Evolutionary conservation across 2,797 vertebrate genomes (phyloP).

Genomic region (Sylvilagus floridanus): DNA sequence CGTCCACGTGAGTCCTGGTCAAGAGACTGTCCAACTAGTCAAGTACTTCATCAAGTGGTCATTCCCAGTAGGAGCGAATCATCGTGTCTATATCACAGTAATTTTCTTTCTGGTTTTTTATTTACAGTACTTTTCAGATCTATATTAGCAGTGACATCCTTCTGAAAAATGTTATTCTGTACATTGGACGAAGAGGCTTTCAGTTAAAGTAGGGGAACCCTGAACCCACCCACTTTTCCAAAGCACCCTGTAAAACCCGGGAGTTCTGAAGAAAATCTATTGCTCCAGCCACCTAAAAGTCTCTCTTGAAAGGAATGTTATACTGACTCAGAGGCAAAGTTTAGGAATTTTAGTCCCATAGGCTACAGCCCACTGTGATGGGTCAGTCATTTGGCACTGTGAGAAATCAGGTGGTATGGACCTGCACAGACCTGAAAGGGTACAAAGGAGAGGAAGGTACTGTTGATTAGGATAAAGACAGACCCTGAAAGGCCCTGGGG

Average conservation of each 20-base stretch:
- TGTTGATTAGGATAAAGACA: not conserved
- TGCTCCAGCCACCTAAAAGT: not conserved
- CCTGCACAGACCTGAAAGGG: not conserved
- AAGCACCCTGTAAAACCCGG: not conserved
- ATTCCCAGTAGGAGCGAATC: not conserved
- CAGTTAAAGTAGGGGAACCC: not conserved
- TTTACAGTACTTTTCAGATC: not conserved
- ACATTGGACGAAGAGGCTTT: not conserved
- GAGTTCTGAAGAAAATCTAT: not conserved
- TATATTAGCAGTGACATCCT: not conserved
- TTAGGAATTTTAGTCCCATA: not conserved
- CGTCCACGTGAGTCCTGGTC: not conserved
- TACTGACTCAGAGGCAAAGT: not conserved
- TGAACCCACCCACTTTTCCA: not conserved
- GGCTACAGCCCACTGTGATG: not conserved
- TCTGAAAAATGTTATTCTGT: not conserved
- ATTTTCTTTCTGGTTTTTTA: too few species aligned
- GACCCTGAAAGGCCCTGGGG: not conserved
- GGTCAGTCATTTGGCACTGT: not conserved
- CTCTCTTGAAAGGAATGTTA: not conserved
- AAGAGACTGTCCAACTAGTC: conserved; percentile 17
- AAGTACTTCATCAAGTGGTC: not conserved
- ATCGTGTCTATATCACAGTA: not conserved
- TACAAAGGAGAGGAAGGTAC: not conserved
- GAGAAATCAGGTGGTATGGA: not conserved